Base-by-base conservation (phyloP, 2,797 vertebrate species). In the Acanthis flammea region DNA sequence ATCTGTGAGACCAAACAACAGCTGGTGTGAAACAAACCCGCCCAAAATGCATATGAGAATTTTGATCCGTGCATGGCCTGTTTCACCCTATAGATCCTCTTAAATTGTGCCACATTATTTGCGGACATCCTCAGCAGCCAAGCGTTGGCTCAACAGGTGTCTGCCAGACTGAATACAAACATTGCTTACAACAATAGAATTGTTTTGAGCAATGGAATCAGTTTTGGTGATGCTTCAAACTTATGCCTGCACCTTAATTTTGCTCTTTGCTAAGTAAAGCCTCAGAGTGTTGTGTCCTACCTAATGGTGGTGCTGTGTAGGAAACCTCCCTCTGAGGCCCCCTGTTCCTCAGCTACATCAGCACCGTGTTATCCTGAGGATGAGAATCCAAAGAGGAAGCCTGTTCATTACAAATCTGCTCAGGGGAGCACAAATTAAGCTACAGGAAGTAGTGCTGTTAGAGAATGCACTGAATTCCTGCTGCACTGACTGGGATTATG, bases 1-100 rank as follows among this genome's bases (percentile, higher is more conserved):
- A 50, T 57, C 28, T 80, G 22, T 42, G 50, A 61, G n/a, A 51
- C 12, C 55, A 82, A 68, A 70, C 21, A 28, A 82, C 35, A 70
- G 37, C 39, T 88, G 25, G 9, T 70, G 42, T 87, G 51, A 82
- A 89, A 75, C 14, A 82, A 92, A 78, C n/a, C 17, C 25, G 21
- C 27, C 19, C 33, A 68, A 79, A 85, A 70, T 22, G 8, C 3
- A 1, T 13, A 10, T 44, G 22, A 76, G 67, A 33, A 51, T 76
- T 82, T 66, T 51, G 37, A 15, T 47, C 39, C 0, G 0, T 78
- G 19, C 27, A 35, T 0, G 1, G 68, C 24, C 19, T 47, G 6
- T 87, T 89, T 85, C 51, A 79, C 28, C 12, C 31, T 37, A 63
- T 13, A 70, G 50, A 54, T 42, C 15, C 66, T 25, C 66, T 31